These are phyloP conservation scores for Centropyge bicolor DNA, from an alignment of 2,797 vertebrate species.

Conservation along the genomic window DNA sequence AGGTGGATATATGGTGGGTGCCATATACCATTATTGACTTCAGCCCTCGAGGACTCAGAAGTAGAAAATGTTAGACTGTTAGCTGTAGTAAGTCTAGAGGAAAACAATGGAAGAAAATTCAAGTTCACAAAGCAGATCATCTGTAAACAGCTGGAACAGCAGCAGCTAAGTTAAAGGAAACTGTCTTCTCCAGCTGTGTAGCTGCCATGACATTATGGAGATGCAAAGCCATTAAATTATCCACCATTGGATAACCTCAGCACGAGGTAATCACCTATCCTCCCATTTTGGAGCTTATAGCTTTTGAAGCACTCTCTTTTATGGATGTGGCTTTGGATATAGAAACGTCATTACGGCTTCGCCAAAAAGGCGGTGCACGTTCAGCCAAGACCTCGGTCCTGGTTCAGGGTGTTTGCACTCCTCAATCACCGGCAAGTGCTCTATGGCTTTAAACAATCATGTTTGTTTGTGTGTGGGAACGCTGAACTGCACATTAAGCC, in stretches of 20 bases:
- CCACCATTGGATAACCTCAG: slow-evolving; percentile 68
- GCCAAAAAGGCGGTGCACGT: slow-evolving; percentile 14
- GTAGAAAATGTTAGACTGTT: not conserved
- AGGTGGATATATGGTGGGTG: slow-evolving; percentile 87
- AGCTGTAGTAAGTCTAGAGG: not conserved
- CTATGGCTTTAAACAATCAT: slow-evolving; percentile 64
- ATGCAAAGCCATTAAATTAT: slow-evolving; percentile 71
- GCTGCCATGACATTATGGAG: slow-evolving; percentile 58
- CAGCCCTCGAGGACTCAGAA: not conserved
- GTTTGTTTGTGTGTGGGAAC: slow-evolving; percentile 73
- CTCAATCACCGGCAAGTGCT: slow-evolving; percentile 58
- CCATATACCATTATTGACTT: slow-evolving; percentile 15
- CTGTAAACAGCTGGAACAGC: slow-evolving; percentile 44
- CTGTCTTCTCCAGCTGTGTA: slow-evolving; percentile 43
- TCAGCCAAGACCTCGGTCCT: slow-evolving; percentile 30
- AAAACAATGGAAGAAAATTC: slow-evolving; percentile 27
- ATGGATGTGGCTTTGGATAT: slow-evolving; percentile 73
- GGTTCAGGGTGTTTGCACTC: slow-evolving; percentile 30
- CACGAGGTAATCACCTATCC: slow-evolving; percentile 69
- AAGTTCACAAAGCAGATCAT: slow-evolving; percentile 31
- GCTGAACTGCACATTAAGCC: slow-evolving; percentile 68
- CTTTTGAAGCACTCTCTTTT: slow-evolving; percentile 70
- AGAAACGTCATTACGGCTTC: slow-evolving; percentile 71
- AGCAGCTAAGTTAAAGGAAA: slow-evolving; percentile 36
- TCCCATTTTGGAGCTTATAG: slow-evolving; percentile 68